phyloP scores from a whole-genome alignment of 2,888 invertebrate species.

The Petrolisthes cinctipes region DNA sequence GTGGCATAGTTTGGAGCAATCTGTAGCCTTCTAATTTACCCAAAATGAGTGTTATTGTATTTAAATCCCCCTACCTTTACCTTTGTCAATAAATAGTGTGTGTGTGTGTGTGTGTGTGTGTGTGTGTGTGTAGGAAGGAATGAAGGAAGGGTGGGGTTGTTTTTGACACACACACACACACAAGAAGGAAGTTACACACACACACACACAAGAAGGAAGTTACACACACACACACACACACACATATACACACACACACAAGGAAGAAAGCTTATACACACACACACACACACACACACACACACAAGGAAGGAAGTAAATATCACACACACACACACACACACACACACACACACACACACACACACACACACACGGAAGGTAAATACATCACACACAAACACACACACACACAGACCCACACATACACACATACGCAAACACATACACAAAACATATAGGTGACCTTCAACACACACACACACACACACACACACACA shows the following conservation, averaged over 20 bases:
- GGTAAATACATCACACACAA: background rate
- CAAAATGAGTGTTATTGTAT: no score
- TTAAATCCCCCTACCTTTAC: no score
- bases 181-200: background rate
- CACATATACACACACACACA: background rate
- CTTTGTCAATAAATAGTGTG: no score
- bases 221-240: background rate
- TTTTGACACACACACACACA: background rate
- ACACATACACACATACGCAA: background rate
- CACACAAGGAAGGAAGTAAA: background rate
- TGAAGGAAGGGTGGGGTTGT: no score
- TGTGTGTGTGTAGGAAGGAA: no score
- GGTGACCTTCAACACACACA: background rate
- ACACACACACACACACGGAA: background rate
- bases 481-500: background rate
- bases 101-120: no score
- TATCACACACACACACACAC: background rate
- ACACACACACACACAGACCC: background rate
- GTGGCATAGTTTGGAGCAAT: background rate
- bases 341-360: background rate
- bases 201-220: background rate
- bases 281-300: background rate
- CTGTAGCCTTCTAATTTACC: background rate
- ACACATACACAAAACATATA: background rate
- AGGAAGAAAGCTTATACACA: background rate